Base-by-base conservation (phyloP, 2,888 invertebrate genomes). In the Apamea anceps region DNA sequence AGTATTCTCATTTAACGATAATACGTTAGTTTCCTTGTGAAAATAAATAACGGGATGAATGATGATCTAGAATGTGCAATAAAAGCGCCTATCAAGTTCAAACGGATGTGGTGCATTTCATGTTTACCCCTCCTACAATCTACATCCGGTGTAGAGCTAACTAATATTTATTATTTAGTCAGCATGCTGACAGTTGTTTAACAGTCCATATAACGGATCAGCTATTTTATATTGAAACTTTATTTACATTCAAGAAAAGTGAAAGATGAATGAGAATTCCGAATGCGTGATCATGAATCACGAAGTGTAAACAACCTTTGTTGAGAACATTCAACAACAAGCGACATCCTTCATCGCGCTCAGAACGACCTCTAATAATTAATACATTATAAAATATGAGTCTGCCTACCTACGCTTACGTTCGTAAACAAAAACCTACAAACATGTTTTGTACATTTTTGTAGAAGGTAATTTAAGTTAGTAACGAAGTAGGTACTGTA, bases 281-380 rank as follows among this genome's bases (percentile, higher is more conserved):
- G 73, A 83, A 67, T 78, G 80, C 85, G 79, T 79, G 85, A 80
- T 89, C 84, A 79, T 86, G 84, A 89, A 89, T 88, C 89, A 86
- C 79, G 76, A 72, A 73, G 65, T 87, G 81, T 88, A 88, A 88
- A 87, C 88, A 85, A 83, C 84, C 77, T 88, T 85, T 82, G 80
- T 86, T 72, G 77, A 79, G 72, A 87, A 80, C 72, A 80, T 83
- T 79, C 72, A 80, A 87, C 77, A 87, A 80, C 87, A 82, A 85
- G 75, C 75, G 77, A 84, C 84, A 80, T 81, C 85, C 82, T 85
- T 79, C 78, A 62, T 45, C 71, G 82, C 75, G 74, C 74, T 82
- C 71, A 62, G 12, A 81, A 72, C 72, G 80, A 83, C 80, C 82
- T 83, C 57, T 87, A 67, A 75, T 87, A 67, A 75, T 67, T 84